These are phyloP conservation scores for Luffia ferchaultella DNA, from an alignment of 2,888 invertebrate genomes.

Conservation along the genomic window DNA sequence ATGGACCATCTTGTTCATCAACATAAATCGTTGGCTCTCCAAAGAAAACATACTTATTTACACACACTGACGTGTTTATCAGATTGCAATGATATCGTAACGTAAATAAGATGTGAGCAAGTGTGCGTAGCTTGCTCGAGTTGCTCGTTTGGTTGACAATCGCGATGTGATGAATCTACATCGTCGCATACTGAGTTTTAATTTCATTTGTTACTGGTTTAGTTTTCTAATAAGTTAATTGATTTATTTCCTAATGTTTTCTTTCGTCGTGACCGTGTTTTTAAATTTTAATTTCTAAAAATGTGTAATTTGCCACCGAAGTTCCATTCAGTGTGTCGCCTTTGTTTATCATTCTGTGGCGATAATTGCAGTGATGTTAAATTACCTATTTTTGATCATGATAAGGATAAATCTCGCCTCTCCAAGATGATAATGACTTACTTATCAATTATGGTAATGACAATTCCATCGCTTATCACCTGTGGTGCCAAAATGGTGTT, in stretches of 20 bases:
- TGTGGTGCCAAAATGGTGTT: slow-evolving; percentile 29
- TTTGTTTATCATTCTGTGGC: slow-evolving; percentile 86
- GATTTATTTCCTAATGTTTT: slow-evolving; percentile 64
- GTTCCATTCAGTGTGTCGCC: slow-evolving; percentile 93
- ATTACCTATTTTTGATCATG: slow-evolving; percentile 80
- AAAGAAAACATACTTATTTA: neutral
- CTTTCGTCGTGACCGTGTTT: slow-evolving; percentile 57
- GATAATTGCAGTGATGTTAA: slow-evolving; percentile 76
- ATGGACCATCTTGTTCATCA: too few species aligned
- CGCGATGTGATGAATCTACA: slow-evolving; percentile 66
- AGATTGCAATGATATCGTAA: neutral
- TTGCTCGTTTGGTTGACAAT: slow-evolving; percentile 61
- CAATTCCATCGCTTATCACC: slow-evolving; percentile 29
- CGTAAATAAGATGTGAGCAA: slow-evolving; percentile 22
- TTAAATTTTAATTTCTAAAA: slow-evolving; percentile 70
- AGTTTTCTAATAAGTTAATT: slow-evolving; percentile 56
- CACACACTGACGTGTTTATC: slow-evolving; percentile 27
- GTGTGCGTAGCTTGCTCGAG: slow-evolving; percentile 62
- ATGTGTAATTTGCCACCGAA: slow-evolving; percentile 93
- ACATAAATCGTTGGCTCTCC: too few species aligned
- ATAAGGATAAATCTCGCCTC: slow-evolving; percentile 73
- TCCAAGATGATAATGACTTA: slow-evolving; percentile 80
- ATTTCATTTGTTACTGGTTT: slow-evolving; percentile 54
- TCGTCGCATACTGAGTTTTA: slow-evolving; percentile 64
- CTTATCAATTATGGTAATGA: slow-evolving; percentile 79